These are phyloP conservation scores for Acrocephalus arundinaceus DNA, from an alignment of 2,113 vertebrate genomes.

Conservation along the genomic window DNA sequence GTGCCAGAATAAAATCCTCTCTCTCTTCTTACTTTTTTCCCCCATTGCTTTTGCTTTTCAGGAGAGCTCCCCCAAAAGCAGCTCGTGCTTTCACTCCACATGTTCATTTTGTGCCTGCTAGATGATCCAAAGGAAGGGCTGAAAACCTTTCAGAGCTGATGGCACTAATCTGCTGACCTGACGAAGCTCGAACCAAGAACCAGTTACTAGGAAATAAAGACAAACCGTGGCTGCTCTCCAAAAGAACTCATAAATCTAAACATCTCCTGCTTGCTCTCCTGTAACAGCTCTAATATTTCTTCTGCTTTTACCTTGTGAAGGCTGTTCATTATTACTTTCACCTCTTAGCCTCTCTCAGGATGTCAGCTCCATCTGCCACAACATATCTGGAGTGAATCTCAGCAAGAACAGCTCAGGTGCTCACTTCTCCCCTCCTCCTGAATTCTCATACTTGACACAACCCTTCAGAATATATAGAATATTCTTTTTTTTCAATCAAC, in stretches of 20 bases:
- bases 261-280: slow-evolving; percentile 22
- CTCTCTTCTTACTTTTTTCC: not conserved
- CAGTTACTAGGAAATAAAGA: slow-evolving; percentile 29
- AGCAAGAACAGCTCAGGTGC: slow-evolving; percentile 8
- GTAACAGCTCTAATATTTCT: slow-evolving; percentile 2
- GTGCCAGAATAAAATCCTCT: not conserved
- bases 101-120: not conserved
- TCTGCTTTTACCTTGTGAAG: not conserved
- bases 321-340: slow-evolving; percentile 30
- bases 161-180: not conserved
- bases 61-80: not conserved
- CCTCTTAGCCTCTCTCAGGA: not conserved
- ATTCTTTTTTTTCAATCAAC: not conserved
- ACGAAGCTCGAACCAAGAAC: not conserved
- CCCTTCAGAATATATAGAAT: not conserved
- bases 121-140: not conserved
- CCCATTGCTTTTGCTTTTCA: not conserved
- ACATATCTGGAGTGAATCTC: not conserved
- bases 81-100: not conserved
- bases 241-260: slow-evolving; percentile 37
- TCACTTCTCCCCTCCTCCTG: slow-evolving; percentile 10
- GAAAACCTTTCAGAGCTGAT: not conserved
- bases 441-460: slow-evolving; percentile 36
- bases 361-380: slow-evolving; percentile 25
- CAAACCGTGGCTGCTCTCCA: slow-evolving; percentile 37